Percentiles rank a stretch among this genome's conserved stretches.
These are phyloP conservation scores for Bungarus multicinctus DNA, from an alignment of 2,113 vertebrate genomes.

Conservation along the genomic window DNA sequence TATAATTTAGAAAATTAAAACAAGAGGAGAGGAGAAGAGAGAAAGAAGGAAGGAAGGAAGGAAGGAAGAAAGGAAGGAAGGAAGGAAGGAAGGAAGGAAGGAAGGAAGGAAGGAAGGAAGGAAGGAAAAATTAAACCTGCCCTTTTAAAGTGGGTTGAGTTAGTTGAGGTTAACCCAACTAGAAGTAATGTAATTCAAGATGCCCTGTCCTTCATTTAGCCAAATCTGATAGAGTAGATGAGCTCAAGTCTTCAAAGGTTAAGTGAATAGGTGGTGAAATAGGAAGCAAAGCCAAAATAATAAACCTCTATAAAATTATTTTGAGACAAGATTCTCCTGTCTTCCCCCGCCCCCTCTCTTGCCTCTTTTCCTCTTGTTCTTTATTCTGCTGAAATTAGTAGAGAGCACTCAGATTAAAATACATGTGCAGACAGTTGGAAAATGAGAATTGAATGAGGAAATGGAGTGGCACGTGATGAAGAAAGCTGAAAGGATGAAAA, in stretches of 20 bases:
- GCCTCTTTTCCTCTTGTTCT: slow-evolving; percentile 18
- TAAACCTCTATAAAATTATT: slow-evolving; percentile 7
- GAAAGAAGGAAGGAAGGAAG: too few species aligned
- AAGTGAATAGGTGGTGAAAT: too few species aligned
- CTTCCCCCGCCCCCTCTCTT: background rate
- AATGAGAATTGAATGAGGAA: slow-evolving; percentile 7
- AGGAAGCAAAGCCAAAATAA: background rate
- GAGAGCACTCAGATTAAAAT: slow-evolving; percentile 21
- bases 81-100: too few species aligned
- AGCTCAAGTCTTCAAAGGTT: background rate
- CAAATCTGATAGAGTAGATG: background rate
- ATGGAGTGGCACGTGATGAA: background rate
- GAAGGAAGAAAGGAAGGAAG: too few species aligned
- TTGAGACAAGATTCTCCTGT: slow-evolving; percentile 3
- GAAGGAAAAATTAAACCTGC: background rate
- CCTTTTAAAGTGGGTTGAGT: background rate
- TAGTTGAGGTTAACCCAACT: slow-evolving; percentile 25
- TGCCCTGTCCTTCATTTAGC: slow-evolving; percentile 24
- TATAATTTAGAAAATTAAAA: accelerated
- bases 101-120: background rate
- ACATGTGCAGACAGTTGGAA: slow-evolving; percentile 25
- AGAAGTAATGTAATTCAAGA: background rate
- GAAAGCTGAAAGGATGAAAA: background rate
- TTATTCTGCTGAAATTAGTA: slow-evolving; percentile 32
- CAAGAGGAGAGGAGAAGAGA: background rate